Evolutionary conservation across 2,888 invertebrate species (phyloP), one percentile per base, ranked within the genome.

Genomic region (Acanthococcus lagerstroemiae): DNA sequence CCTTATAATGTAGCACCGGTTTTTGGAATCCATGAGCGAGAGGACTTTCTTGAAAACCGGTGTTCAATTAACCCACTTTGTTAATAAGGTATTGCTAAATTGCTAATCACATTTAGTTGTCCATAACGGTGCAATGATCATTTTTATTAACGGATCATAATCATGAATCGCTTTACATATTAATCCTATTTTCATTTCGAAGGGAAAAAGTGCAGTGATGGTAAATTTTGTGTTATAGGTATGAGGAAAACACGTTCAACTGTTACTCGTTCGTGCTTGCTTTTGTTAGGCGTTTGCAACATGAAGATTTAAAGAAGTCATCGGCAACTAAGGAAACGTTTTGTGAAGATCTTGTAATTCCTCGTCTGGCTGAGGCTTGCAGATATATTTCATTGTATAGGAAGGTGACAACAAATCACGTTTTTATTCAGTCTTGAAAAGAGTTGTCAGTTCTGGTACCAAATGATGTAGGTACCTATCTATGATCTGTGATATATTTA

Each of bases 251-350:
- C 69, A 80, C 80, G 52, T 84, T 88, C 77, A 93, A 93, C 76
- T 93, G 93, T 75, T 92, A 90, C 73, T 85, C 86, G 52, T 93
- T 93, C 77, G 89, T 92, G 9, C 78, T 92, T 68, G 83, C 85
- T 37, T 92, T 92, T 76, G 77, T 93, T 65, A 81, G 84, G 72
- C 81, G 83, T n/a, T 17, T 61, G 1, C 27, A 52, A n/a, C 52
- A 52, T 50, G 19, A 19, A 9, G 61, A 37, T 52, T 52, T 61
- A 5, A 9, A 3, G 5, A 26, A 30, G 6, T 3, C 30, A 22
- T 21, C 17, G 27, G 22, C 15, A 0, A 27, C 52, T 7, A 61
- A 61, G 52, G 37, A 50, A 22, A 26, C n/a, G 22, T 61, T 61
- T 37, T 61, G 61, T 37, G 2, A 52, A 22, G 22, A 22, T 19